Percentiles rank a stretch among this genome's conserved stretches.
Evolutionary conservation across 2,113 vertebrate genomes (phyloP).

Genomic region (Mus spicilegus): DNA sequence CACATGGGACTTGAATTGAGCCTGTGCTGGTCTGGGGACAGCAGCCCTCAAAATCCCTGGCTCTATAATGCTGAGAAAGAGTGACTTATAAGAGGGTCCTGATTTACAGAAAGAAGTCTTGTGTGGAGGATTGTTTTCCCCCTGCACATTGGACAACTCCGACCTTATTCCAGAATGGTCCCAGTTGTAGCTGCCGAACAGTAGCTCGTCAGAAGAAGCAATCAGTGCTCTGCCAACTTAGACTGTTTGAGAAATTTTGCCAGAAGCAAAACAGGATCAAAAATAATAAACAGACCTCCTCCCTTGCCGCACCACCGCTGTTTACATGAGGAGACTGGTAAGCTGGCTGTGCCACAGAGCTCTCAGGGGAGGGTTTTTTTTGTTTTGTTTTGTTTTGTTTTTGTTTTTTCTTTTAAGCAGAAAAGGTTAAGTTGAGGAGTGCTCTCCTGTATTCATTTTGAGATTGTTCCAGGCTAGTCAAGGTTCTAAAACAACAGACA

Average conservation of each 20-base stretch:
- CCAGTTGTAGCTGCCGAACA: conserved; percentile 50
- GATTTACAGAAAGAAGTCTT: conserved; percentile 12
- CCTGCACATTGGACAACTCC: background rate
- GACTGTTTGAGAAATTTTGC: conserved; percentile 75
- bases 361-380: background rate
- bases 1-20: too few species aligned
- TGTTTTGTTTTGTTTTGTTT: too few species aligned
- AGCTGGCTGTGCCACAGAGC: background rate
- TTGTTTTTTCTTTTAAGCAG: background rate
- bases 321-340: conserved; percentile 66
- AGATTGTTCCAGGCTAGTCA: conserved; percentile 6
- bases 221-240: conserved; percentile 74
- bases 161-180: conserved; percentile 41
- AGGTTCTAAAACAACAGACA: background rate
- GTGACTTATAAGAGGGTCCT: background rate
- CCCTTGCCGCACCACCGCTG: conserved; percentile 57
- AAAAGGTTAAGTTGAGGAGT: conserved; percentile 6
- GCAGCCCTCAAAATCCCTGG: background rate
- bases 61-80: background rate
- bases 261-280: conserved; percentile 80
- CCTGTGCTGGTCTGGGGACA: background rate
- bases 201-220: conserved; percentile 73
- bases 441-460: background rate
- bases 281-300: conserved; percentile 81
- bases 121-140: background rate